Evolutionary conservation across 2,113 vertebrate genomes (phyloP).

Genomic region (Datnioides undecimradiatus): DNA sequence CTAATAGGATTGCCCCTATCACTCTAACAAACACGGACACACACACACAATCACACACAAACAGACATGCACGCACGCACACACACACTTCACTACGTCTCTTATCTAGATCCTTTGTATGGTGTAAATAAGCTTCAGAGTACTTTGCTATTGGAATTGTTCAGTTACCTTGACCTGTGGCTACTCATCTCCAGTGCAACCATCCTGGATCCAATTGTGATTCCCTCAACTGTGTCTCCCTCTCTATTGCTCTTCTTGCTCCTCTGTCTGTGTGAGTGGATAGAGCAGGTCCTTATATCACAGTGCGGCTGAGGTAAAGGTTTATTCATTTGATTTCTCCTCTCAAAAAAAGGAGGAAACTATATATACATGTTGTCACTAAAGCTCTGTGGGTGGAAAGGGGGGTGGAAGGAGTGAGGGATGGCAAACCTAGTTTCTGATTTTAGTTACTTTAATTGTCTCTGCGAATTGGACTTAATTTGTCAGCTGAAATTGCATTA

Average conservation of each 20-base stretch:
- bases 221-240: constrained; percentile 38
- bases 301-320: constrained; percentile 14
- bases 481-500: constrained; percentile 75
- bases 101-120: constrained; percentile 68
- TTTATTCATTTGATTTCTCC: constrained; percentile 26
- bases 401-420: too few species aligned
- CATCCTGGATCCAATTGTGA: constrained; percentile 47
- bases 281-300: constrained; percentile 29
- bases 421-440: constrained; percentile 19
- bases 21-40: background rate
- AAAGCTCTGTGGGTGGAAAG: constrained; percentile 2
- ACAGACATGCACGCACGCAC: constrained; percentile 24
- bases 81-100: constrained; percentile 28
- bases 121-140: constrained; percentile 57
- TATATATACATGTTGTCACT: background rate
- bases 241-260: constrained; percentile 4
- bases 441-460: constrained; percentile 70
- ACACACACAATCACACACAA: constrained; percentile 2
- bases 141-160: constrained; percentile 48
- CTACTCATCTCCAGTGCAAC: constrained; percentile 44
- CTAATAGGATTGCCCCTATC: constrained; percentile 45
- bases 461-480: constrained; percentile 78
- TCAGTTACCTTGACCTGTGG: constrained; percentile 46
- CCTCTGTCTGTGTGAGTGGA: constrained; percentile 14
- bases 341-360: background rate